Evolutionary conservation across 1,140 invertebrate genomes (phyloP), one percentile per base, ranked within the genome.

Genomic region (Mycetomoellerius zeteki): DNA sequence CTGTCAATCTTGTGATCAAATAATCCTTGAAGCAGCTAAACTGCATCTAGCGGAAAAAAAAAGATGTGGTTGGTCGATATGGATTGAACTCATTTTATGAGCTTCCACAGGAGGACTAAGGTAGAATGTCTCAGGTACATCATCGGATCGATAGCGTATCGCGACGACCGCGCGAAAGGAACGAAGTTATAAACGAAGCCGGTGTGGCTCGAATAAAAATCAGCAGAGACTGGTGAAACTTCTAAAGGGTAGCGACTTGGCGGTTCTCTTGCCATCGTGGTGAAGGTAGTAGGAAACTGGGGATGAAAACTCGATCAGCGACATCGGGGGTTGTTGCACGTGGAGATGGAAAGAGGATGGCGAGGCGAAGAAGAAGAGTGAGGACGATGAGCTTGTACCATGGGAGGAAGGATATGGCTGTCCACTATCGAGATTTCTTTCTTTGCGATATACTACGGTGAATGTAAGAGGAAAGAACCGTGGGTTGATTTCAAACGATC

Each of bases 281-380:
- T 54, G 69, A 56, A 50, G 37, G 80, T 62, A 84, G 69, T 43
- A 33, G 77, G 64, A 84, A 88, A 81, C 71, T 73, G 21, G 78
- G 89, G 88, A 90, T 92, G 91, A 90, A 92, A 92, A 92, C 89
- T 92, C 90, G 92, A 92, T 92, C 92, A 92, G 84, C 75, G 75
- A 77, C 60, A 85, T 77, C 81, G 67, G 81, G 81, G 81, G 72
- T 90, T 69, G 72, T 8, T 47, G 78, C 58, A 75, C 52, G 62
- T 33, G 54, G 60, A 52, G 81, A 75, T 67, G 30, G 65, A 62
- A 27, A 27, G 56, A 73, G 69, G 58, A 12, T 2, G 21, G 54
- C 21, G 60, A 10, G 67, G 30, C 33, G 58, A 21, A 16, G 62
- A 19, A 52, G 47, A 60, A 37, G 24, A 52, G 65, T 24, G 54